These are phyloP conservation scores for Ophraella communa DNA, from an alignment of 2,888 invertebrate genomes.

Conservation along the genomic window DNA sequence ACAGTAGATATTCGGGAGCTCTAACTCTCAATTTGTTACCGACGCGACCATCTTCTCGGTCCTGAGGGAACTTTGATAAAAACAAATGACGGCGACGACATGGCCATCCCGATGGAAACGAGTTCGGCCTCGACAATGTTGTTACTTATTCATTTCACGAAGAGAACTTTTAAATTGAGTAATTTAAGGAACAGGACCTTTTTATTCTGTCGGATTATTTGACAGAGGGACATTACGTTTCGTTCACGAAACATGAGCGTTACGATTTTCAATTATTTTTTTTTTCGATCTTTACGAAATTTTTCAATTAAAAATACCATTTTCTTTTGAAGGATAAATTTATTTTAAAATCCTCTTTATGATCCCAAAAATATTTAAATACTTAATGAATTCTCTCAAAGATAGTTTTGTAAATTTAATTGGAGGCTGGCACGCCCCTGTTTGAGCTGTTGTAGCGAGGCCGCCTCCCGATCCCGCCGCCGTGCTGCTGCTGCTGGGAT, in stretches of 20 bases:
- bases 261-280: background rate
- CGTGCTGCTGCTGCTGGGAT: slow-evolving; percentile 56
- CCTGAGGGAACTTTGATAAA: slow-evolving; percentile 57
- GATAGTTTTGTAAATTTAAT: too few species aligned
- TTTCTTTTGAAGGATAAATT: too few species aligned
- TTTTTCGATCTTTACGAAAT: background rate
- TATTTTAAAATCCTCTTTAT: too few species aligned
- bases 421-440: too few species aligned
- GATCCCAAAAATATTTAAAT: too few species aligned
- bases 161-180: slow-evolving; percentile 62
- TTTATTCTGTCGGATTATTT: slow-evolving; percentile 50
- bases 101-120: slow-evolving; percentile 58
- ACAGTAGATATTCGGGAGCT: slow-evolving; percentile 1
- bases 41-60: slow-evolving; percentile 46
- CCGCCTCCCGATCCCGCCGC: too few species aligned
- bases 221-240: slow-evolving; percentile 2
- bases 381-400: too few species aligned
- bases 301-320: too few species aligned
- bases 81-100: slow-evolving; percentile 60
- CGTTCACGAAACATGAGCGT: slow-evolving; percentile 6
- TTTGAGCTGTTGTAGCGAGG: slow-evolving; percentile 32
- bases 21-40: slow-evolving; percentile 45
- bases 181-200: slow-evolving; percentile 58
- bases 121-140: slow-evolving; percentile 51
- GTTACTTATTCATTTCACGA: slow-evolving; percentile 62